Percentiles rank a stretch among this genome's conserved stretches.
These are phyloP conservation scores for Asteroscopus sphinx DNA, from an alignment of 2,888 invertebrate genomes.

Conservation along the genomic window DNA sequence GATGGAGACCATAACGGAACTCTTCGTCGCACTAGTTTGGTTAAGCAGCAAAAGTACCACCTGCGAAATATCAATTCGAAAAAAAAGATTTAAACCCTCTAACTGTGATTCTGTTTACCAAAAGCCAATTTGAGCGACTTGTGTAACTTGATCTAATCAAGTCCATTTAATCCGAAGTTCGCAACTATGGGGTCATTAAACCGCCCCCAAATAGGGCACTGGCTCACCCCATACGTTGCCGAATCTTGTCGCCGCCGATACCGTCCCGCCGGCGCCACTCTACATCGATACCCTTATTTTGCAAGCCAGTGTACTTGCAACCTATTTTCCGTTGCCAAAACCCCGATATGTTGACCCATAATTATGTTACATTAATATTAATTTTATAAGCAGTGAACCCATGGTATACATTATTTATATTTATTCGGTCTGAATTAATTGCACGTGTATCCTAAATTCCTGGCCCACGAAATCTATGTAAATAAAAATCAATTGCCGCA, in stretches of 20 bases:
- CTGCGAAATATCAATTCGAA: no score
- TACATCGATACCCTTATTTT: constrained; percentile 66
- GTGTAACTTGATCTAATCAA: constrained; percentile 49
- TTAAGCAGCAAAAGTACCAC: no score
- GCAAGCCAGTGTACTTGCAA: constrained; percentile 63
- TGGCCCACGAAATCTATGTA: no score
- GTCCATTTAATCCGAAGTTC: constrained; percentile 54
- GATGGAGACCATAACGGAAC: no score
- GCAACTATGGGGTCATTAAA: constrained; percentile 64
- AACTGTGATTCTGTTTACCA: constrained; percentile 19
- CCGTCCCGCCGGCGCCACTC: constrained; percentile 54
- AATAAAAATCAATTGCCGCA: no score
- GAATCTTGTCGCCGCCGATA: constrained; percentile 62
- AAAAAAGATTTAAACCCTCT: no score
- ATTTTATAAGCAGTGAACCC: constrained; percentile 19
- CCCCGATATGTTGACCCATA: constrained; percentile 40
- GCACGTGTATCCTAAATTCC: not conserved
- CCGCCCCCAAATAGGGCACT: constrained; percentile 66
- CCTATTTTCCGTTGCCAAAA: constrained; percentile 73
- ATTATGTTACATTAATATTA: constrained; percentile 49
- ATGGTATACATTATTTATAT: constrained; percentile 22
- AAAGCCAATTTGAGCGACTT: constrained; percentile 43
- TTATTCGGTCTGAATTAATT: constrained; percentile 15
- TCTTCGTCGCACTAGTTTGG: no score
- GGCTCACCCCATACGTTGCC: constrained; percentile 66